These are phyloP conservation scores for Hydrolagus colliei DNA, from an alignment of 2,797 vertebrate genomes.

Conservation along the genomic window DNA sequence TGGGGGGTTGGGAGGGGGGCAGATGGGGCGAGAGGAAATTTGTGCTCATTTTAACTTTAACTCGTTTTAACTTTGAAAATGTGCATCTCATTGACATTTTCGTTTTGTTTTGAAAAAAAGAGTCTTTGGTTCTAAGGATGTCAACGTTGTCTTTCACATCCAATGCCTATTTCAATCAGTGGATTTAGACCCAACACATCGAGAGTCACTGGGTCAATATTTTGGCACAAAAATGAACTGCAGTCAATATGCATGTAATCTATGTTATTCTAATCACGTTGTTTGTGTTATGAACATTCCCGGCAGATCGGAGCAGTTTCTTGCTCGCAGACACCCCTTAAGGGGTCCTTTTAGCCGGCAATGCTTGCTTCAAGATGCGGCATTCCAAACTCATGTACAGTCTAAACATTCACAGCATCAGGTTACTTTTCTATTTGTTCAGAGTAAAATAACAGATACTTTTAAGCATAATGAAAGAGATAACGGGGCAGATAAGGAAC, in stretches of 20 bases:
- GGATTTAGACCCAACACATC: not conserved
- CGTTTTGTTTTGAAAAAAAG: not conserved
- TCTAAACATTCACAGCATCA: not conserved
- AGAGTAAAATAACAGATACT: conserved; percentile 7
- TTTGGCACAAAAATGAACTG: not conserved
- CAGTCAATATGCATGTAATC: not conserved
- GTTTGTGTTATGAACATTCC: not conserved
- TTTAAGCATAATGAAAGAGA: conserved; percentile 2
- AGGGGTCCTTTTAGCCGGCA: not conserved
- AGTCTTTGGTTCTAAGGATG: not conserved
- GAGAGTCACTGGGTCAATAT: not conserved
- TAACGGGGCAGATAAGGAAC: not conserved
- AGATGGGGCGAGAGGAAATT: too few relatives aligned
- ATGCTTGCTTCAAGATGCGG: not conserved
- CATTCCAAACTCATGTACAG: not conserved
- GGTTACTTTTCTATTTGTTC: not conserved
- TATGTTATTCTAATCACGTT: not conserved
- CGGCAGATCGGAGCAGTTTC: not conserved
- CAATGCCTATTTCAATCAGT: not conserved
- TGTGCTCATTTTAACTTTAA: too few relatives aligned
- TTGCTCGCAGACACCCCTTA: not conserved
- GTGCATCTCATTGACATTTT: not conserved
- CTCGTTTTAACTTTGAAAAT: not conserved
- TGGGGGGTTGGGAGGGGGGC: too few relatives aligned
- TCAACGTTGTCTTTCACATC: not conserved